phyloP scores from a whole-genome alignment of 2,113 vertebrate genomes.

The Nothobranchius furzeri region DNA sequence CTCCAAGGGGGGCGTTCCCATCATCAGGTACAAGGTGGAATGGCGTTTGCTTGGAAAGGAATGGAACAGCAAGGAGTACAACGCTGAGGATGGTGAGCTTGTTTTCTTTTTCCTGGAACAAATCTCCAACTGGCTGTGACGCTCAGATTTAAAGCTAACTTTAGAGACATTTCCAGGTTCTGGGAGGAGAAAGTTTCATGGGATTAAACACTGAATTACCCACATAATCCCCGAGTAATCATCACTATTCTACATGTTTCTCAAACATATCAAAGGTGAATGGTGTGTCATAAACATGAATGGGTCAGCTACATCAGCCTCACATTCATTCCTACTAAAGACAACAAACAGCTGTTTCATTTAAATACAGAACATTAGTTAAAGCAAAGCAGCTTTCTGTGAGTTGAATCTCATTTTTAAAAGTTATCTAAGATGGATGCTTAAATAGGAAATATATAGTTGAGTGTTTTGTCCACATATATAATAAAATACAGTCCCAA shows the following conservation, averaged over 20 bases:
- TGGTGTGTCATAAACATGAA: neutral
- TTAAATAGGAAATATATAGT: no score
- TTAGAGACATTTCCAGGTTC: neutral
- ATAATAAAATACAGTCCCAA: neutral
- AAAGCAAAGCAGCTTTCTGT: no score
- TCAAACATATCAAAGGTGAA: neutral
- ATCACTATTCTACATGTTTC: neutral
- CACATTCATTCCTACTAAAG: no score
- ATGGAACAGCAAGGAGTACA: conserved; percentile 84
- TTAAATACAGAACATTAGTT: no score
- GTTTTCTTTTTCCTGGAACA: neutral
- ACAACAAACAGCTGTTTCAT: no score
- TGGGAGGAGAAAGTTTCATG: neutral
- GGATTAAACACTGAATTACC: neutral
- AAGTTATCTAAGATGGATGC: no score
- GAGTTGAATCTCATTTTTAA: no score
- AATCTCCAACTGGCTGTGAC: neutral
- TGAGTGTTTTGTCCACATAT: neutral
- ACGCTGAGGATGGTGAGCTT: conserved; percentile 85
- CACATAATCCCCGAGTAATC: conserved; percentile 4
- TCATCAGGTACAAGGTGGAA: conserved; percentile 90
- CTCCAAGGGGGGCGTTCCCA: conserved; percentile 89
- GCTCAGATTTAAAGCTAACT: neutral
- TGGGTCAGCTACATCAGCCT: neutral
- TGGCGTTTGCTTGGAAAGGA: conserved; percentile 83